A percentile compares a stretch with the other conserved stretches of the same genome.
Conservation (phyloP, 2,888 invertebrate species). For the Drepana falcataria region DNA sequence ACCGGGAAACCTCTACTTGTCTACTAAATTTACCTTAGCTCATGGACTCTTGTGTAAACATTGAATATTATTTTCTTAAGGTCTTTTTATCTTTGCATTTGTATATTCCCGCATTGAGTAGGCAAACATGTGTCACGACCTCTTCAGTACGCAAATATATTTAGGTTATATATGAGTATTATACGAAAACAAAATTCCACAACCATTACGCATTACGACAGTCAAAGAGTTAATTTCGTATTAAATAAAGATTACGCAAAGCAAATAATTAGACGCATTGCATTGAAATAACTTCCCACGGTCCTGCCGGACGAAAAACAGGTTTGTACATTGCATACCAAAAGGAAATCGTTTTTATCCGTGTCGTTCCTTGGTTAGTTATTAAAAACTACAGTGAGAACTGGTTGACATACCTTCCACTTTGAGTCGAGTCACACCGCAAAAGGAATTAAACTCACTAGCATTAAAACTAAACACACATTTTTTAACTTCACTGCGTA, state of each 20-base stretch:
- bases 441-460: conserved; percentile 29
- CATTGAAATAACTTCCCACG: conserved; percentile 69
- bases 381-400: conserved; percentile 42
- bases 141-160: too few species aligned
- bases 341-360: conserved; percentile 63
- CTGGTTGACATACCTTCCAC: conserved; percentile 49
- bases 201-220: too few species aligned
- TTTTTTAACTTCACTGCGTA: conserved; percentile 55
- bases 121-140: too few species aligned
- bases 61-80: too few species aligned
- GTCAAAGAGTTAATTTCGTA: too few species aligned
- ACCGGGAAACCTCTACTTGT: too few species aligned
- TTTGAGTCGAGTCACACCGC: conserved; percentile 13
- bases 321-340: conserved; percentile 59
- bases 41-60: too few species aligned
- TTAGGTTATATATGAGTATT: too few species aligned
- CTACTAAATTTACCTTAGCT: too few species aligned
- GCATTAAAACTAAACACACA: conserved; percentile 49
- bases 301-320: conserved; percentile 64
- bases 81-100: too few species aligned
- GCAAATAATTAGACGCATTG: neutral
- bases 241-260: neutral
- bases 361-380: conserved; percentile 32
- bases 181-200: too few species aligned
- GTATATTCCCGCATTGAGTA: too few species aligned